Percentiles rank a stretch among this genome's conserved stretches.
phyloP scores from a whole-genome alignment of 1,140 invertebrate species.

The Psix sp. region DNA sequence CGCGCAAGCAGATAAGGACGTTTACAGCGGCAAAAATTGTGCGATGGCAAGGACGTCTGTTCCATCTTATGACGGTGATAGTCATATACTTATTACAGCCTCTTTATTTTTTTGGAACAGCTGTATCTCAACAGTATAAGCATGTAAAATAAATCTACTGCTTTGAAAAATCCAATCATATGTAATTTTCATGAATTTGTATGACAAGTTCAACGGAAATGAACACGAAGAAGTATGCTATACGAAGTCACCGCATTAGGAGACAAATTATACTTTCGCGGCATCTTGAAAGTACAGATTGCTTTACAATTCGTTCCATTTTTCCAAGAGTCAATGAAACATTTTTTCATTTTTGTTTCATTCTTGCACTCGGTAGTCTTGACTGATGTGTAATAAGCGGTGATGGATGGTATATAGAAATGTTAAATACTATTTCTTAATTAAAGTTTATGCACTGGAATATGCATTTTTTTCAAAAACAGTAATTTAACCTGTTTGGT shows the following conservation, averaged over 20 bases:
- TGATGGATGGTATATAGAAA: slow-evolving; percentile 13
- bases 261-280: slow-evolving; percentile 31
- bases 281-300: too few species aligned
- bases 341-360: too few species aligned
- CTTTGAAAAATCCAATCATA: slow-evolving; percentile 24
- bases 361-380: too few species aligned
- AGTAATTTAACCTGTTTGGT: slow-evolving; percentile 31
- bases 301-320: neutral
- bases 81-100: slow-evolving; percentile 33
- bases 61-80: slow-evolving; percentile 20
- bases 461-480: slow-evolving; percentile 26
- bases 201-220: slow-evolving; percentile 36
- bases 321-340: too few species aligned
- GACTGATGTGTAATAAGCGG: too few species aligned
- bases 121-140: slow-evolving; percentile 23
- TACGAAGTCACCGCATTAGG: slow-evolving; percentile 12
- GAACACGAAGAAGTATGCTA: slow-evolving; percentile 26
- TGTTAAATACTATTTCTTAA: slow-evolving; percentile 32
- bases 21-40: slow-evolving; percentile 42
- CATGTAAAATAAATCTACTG: slow-evolving; percentile 5
- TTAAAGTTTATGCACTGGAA: slow-evolving; percentile 18
- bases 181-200: slow-evolving; percentile 40
- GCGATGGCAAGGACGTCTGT: slow-evolving; percentile 44
- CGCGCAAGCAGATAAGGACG: slow-evolving; percentile 17
- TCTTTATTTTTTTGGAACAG: slow-evolving; percentile 29